Conservation (phyloP, 2,888 invertebrate genomes). For the Eucera pruinosa region DNA sequence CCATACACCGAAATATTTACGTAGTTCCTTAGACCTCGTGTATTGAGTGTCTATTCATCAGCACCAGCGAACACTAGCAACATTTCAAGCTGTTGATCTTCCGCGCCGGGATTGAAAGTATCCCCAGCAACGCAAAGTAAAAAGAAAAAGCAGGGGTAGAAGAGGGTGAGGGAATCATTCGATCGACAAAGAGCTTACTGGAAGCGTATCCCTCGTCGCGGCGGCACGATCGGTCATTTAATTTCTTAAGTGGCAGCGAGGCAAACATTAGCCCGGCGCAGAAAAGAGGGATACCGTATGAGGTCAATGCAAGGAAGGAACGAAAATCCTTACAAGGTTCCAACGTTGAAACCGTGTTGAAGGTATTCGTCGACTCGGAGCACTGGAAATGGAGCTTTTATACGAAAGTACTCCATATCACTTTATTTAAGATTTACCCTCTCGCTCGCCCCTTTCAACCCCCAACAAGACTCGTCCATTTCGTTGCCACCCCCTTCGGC, state of each 20-base stretch:
- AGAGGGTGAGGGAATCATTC: not conserved
- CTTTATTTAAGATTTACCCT: conserved; percentile 85
- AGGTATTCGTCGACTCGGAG: conserved; percentile 78
- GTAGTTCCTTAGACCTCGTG: no score
- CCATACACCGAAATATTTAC: no score
- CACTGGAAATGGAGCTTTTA: conserved; percentile 84
- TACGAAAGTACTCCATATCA: conserved; percentile 85
- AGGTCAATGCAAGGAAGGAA: conserved; percentile 62
- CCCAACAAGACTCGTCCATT: conserved; percentile 84
- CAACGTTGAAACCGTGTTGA: conserved; percentile 62
- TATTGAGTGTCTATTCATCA: no score
- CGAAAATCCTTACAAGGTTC: conserved; percentile 70
- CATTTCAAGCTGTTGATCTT: not conserved
- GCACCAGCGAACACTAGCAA: no score
- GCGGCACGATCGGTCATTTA: conserved; percentile 54
- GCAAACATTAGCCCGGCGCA: conserved; percentile 52
- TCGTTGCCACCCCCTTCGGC: conserved; percentile 76
- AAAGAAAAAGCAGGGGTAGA: not conserved
- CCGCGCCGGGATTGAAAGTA: not conserved
- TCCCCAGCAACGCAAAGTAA: not conserved
- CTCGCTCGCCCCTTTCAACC: conserved; percentile 83
- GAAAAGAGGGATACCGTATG: conserved; percentile 45
- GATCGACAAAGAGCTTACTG: conserved; percentile 38
- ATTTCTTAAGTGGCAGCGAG: conserved; percentile 63
- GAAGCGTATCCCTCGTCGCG: conserved; percentile 33